phyloP scores from a whole-genome alignment of 2,797 vertebrate genomes.

The Streptopelia turtur region DNA sequence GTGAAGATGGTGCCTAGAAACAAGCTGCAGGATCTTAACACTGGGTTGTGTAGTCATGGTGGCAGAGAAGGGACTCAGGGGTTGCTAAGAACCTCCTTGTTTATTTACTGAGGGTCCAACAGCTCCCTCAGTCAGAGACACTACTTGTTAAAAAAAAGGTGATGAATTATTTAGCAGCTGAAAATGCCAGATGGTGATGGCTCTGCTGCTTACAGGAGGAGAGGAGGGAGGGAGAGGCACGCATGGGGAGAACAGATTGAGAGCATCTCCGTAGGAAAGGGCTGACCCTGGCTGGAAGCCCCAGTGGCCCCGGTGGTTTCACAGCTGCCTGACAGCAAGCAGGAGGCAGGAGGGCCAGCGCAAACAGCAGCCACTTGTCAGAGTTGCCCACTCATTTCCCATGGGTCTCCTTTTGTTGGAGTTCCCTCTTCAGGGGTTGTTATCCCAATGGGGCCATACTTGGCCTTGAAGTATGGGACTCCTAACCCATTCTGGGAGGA shows the following conservation, averaged over 20 bases:
- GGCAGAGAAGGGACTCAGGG: neutral
- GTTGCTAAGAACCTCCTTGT: slow-evolving; percentile 33
- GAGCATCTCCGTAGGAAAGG: neutral
- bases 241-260: slow-evolving; percentile 36
- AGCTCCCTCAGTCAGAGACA: neutral
- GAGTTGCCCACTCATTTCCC: neutral
- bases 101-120: slow-evolving; percentile 36
- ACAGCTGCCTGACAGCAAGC: neutral
- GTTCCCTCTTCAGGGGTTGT: neutral
- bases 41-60: neutral
- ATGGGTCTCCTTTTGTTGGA: neutral
- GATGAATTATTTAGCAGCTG: slow-evolving; percentile 64
- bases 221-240: neutral
- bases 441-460: neutral
- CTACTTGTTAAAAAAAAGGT: slow-evolving; percentile 66
- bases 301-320: neutral
- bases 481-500: neutral
- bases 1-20: neutral
- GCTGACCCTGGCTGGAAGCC: neutral
- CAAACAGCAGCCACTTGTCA: neutral
- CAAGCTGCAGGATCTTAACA: neutral
- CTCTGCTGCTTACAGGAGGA: slow-evolving; percentile 29
- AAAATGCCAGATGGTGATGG: slow-evolving; percentile 62
- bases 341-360: neutral
- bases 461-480: neutral